These are phyloP conservation scores for Dryocosmus kuriphilus DNA, from an alignment of 2,888 invertebrate species.

Conservation along the genomic window DNA sequence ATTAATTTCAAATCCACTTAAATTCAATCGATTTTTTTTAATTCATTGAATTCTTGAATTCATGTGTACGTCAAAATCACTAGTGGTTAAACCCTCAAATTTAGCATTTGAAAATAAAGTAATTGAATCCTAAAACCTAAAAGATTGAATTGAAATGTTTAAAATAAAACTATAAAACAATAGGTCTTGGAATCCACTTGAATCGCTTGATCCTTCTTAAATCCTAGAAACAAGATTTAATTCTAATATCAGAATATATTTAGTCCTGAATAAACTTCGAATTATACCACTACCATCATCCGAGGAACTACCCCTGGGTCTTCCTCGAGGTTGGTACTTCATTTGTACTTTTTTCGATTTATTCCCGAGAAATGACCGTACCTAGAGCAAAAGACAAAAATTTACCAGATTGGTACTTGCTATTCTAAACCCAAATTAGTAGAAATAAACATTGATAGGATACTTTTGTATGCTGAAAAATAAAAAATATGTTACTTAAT, in stretches of 20 bases:
- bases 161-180: not conserved
- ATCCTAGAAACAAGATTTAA: not conserved
- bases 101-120: too few relatives aligned
- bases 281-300: constrained; percentile 87
- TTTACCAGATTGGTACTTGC: constrained; percentile 37
- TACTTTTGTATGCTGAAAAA: constrained; percentile 11
- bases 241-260: not conserved
- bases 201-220: not conserved
- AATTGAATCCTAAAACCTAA: too few relatives aligned
- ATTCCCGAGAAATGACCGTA: constrained; percentile 99
- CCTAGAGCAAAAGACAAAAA: constrained; percentile 79
- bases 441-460: constrained; percentile 11
- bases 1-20: too few relatives aligned
- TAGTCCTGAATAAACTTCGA: constrained; percentile 21
- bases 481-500: constrained; percentile 13
- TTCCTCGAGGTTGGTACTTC: constrained; percentile 98
- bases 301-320: constrained; percentile 93
- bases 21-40: too few relatives aligned
- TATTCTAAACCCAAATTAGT: constrained; percentile 11
- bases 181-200: not conserved
- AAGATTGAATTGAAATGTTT: too few relatives aligned
- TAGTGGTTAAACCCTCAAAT: too few relatives aligned
- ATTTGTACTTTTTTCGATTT: constrained; percentile 99
- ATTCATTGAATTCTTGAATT: too few relatives aligned
- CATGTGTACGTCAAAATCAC: too few relatives aligned